Base-by-base conservation (phyloP, 2,888 invertebrate genomes). In the Dryobotodes eremita region DNA sequence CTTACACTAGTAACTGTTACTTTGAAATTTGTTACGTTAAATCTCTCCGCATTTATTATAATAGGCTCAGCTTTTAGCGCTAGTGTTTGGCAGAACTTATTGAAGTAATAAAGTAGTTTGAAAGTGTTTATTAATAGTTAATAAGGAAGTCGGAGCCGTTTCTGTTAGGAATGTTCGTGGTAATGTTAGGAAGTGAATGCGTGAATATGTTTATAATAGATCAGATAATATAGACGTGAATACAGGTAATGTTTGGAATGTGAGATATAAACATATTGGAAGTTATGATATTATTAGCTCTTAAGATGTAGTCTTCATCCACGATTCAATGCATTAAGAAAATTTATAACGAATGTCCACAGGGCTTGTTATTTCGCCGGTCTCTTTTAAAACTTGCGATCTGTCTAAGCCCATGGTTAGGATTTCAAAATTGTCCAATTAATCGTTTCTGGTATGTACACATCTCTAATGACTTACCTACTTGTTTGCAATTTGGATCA, bases 41-140 rank as follows among this genome's bases (percentile, higher is more conserved):
- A 61, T 83, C 13, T 71, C 62, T 80, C 66, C 23, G 55, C 26
- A 17, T 36, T 84, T 79, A 86, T 84, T 79, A 64, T 80, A 73
- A 86, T 86, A 76, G 53, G n/a, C 83, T 61, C 5, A 65, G 61
- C 77, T 82, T 75, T 79, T 78, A 86, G 62, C 75, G 64, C 55
- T 71, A 55, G 65, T 73, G 75, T 84, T 71, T 75, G 64, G 66
- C 26, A 71, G 76, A 76, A 79, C 76, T 84, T 79, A 74, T 84
- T 77, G 73, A 20, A 36, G 81, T 53, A 36, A 74, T 80, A 84
- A 87, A 85, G 65, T 76, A 61, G 61, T 76, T 74, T 73, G 80
- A 69, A 75, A 78, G 62, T 62, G 59, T 76, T 76, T 84, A 75
- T 75, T 75, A 71, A 57, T 66, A 20, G 64, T 61, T 68, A 61